Conservation (phyloP, 2,113 vertebrate species). For the Muntiacus muntjak region DNA sequence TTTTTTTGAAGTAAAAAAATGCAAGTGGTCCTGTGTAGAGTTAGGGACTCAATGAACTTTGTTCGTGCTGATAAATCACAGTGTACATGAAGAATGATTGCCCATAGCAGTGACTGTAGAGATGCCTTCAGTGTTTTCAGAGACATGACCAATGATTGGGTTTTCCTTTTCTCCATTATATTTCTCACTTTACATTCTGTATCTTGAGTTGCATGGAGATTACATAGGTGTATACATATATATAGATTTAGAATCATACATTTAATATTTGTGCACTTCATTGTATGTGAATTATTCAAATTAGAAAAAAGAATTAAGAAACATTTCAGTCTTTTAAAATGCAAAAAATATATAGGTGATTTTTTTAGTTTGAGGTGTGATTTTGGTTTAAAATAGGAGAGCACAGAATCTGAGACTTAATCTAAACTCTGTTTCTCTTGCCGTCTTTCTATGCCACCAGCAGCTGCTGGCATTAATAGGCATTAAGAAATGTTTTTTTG, state of each 20-base stretch:
- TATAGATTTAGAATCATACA: neutral
- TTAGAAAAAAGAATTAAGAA: neutral
- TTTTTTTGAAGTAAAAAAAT: neutral
- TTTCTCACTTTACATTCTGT: neutral
- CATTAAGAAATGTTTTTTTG: neutral
- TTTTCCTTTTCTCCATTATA: neutral
- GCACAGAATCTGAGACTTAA: neutral
- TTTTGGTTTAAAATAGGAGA: neutral
- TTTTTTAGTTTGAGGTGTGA: neutral
- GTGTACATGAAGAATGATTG: neutral
- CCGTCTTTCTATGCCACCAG: neutral
- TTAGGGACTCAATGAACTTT: neutral
- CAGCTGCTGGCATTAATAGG: neutral
- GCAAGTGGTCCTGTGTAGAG: neutral
- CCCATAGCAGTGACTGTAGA: neutral
- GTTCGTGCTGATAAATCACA: neutral
- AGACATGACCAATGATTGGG: neutral
- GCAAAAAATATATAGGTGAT: neutral
- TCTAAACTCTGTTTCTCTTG: neutral
- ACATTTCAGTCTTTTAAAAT: neutral
- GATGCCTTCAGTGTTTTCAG: neutral
- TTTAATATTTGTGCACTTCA: neutral
- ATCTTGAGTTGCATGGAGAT: neutral
- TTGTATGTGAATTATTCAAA: neutral
- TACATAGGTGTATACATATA: neutral